phyloP scores from a whole-genome alignment of 2,113 vertebrate genomes.

The Nyctereutes procyonoides region DNA sequence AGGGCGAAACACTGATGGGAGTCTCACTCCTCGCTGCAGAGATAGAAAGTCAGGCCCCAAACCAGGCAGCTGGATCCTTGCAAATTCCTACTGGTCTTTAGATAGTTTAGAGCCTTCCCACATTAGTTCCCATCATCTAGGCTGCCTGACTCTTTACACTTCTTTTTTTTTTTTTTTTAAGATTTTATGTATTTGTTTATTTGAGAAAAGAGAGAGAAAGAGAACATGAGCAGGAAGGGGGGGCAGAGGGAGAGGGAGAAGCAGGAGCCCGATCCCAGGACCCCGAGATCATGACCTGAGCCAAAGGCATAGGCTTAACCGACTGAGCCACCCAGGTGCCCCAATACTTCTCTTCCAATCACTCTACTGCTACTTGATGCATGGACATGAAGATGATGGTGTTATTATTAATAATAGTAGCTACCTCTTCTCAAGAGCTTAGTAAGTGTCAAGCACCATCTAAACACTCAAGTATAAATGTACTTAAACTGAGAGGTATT shows the following conservation, averaged over 20 bases:
- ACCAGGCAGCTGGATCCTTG: neutral
- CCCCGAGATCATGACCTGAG: too few species aligned
- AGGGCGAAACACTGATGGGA: too few species aligned
- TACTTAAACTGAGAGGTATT: neutral
- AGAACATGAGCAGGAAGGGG: too few species aligned
- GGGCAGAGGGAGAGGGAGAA: too few species aligned
- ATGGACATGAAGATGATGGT: neutral
- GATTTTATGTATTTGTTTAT: too few species aligned
- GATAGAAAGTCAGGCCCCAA: neutral
- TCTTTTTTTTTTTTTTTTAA: neutral
- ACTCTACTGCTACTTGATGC: neutral
- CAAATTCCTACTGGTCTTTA: neutral
- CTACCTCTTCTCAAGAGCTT: neutral
- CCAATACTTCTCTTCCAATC: neutral
- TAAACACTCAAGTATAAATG: neutral
- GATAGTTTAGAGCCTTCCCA: neutral
- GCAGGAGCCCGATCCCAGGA: too few species aligned
- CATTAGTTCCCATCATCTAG: neutral
- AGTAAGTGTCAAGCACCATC: neutral
- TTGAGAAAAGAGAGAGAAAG: too few species aligned
- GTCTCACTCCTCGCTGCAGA: neutral
- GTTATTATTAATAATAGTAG: neutral
- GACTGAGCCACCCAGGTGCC: too few species aligned
- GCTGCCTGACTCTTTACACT: neutral
- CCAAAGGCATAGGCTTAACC: too few species aligned